Evolutionary conservation across 2,113 vertebrate species (phyloP), one percentile per base, ranked within the genome.

Genomic region (Dromaius novaehollandiae): DNA sequence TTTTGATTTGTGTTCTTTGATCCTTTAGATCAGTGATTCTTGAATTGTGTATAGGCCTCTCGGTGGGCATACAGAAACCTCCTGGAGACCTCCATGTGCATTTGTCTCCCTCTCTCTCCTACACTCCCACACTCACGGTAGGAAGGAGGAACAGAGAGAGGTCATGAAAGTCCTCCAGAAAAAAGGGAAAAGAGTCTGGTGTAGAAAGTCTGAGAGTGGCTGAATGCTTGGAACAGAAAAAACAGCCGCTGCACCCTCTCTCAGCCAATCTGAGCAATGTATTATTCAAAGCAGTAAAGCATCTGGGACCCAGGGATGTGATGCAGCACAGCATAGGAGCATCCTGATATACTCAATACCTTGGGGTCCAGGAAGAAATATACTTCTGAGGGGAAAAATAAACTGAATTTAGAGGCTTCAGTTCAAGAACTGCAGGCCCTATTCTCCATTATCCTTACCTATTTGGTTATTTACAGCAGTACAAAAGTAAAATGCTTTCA

Each of bases 281-380:
- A 44, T 48, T 56, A n/a, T 14, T 74, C 58, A 66, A 8, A 74
- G 15, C 6, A 80, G 22, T 50, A 18, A 18, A 44, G 70, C 22
- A 90, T 36, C 22, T 40, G 25, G 11, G 26, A 77, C 18, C 6
- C 30, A 53, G 9, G 7, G 5, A 77, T 0, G 0, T 24, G 13
- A 44, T 0, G 10, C 20, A 83, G 16, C 5, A 90, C 22, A 36
- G 15, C 13, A 71, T 0, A 79, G 22, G 20, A 82, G 17, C 88
- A 42, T 16, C 4, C 24, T 56, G 25, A 63, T 21, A 34, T 2
- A 58, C 17, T 73, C 16, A 69, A 16, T 26, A 53, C 28, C 17
- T 2, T 18, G 14, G 13, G 9, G 13, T 79, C 4, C 30, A 44
- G 24, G 8, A 79, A 80, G n/a, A 91, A 85, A 26, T 51, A 75